Evolutionary conservation across 2,113 vertebrate genomes (phyloP), one percentile per base, ranked within the genome.

Genomic region (Callithrix jacchus): DNA sequence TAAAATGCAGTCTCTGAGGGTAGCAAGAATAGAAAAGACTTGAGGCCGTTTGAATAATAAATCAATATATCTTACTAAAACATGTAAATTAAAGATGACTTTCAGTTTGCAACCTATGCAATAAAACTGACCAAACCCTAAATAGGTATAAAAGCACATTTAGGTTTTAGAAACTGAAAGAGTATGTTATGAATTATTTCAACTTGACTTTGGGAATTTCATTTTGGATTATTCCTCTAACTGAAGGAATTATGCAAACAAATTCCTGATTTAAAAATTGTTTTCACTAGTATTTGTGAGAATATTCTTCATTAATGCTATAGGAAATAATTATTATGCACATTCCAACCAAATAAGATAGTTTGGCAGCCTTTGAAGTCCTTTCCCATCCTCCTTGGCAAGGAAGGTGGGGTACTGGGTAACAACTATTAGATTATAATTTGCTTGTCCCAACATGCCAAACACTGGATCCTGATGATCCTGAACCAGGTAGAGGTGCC

Each of bases 201-300:
- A 71, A 10, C 14, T 27, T 86, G n/a, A 52, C 18, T 74, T 97
- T 23, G 37, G 23, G 14, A 93, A 66, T 89, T 88, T 88, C 42
- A 66, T 68, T 96, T 94, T 76, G 35, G 35, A 58, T 42, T 49
- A 86, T 74, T 89, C 8, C 56, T 86, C 3, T 97, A 47, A 71
- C 61, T 42, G 14, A 52, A 23, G 61, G 64, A 79, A 64, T 91
- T 5, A 71, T 54, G 30, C 42, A 81, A 71, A 52, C 11, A 56
- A 93, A 83, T 49, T 96, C 30, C 90, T 93, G 32, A 79, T 88
- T 18, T 52, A 88, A 71, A 83, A 25, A 37, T 42, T 76, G 12
- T 66, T 91, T 91, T 85, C 54, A 30, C 42, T 79, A 37, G 37
- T 80, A 30, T 88, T 73, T 88, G 47, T 88, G 56, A 35, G 40